Base-by-base conservation (phyloP, 2,797 vertebrate species). In the Sciurus vulgaris region DNA sequence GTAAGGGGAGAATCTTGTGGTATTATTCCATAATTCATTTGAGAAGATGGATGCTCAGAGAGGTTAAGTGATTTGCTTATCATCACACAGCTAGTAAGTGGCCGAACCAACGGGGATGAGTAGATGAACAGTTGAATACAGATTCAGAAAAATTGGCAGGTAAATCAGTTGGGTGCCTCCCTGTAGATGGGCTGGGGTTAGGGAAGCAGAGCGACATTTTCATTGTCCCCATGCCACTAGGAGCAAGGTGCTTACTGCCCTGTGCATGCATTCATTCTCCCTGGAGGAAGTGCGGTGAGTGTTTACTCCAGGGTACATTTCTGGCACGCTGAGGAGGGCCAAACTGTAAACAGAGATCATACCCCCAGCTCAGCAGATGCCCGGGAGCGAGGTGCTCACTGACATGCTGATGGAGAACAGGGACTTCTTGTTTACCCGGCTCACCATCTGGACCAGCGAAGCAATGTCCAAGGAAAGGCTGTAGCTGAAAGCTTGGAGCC, bases 371-470 rank as follows among this genome's bases (percentile, higher is more conserved):
- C 77, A 54, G 70, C 92, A 89, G 96, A 96, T 94, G 94, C 95
- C 96, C 26, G 28, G 49, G 94, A 69, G 10, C 33, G 72, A 96
- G 95, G 70, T 14, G 26, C 92, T 94, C 5, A 49, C 94, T 96
- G 91, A 96, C 97, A 96, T 41, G 86, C 74, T 98, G 97, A 97
- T 47, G 95, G 97, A 98, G 97, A 98, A 95, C 97, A 97, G 97
- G 90, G 93, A 96, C 96, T 97, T 97, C 97, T 98, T 97, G 96
- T 97, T 98, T 97, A 97, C 89, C 96, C 59, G 12, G 61, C 88
- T 97, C 78, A 56, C 97, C 96, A 97, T 97, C 97, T 98, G 96
- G 91, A 97, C 18, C 0, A 1, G 49, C 10, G 5, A 87, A 94
- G 97, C 92, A 86, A 84, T 67, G 91, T 92, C 94, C 93, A 93